Evolutionary conservation across 1,140 invertebrate species (phyloP).

Genomic region (Drosophila nigrodunni): DNA sequence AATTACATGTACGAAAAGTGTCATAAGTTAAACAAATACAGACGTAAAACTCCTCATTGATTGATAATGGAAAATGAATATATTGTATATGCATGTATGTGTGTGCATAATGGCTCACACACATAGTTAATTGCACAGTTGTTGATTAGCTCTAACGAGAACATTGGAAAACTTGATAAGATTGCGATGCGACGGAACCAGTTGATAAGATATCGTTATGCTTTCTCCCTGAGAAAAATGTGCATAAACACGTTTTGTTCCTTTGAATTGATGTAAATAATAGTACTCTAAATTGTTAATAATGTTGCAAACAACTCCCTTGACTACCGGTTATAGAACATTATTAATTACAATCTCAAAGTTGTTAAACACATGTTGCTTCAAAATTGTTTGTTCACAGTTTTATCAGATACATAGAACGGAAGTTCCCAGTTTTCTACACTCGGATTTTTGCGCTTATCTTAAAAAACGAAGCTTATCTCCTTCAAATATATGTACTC

Average conservation of each 20-base stretch:
- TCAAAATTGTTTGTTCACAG: not conserved
- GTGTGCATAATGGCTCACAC: constrained; percentile 1
- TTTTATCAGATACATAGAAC: constrained; percentile 1
- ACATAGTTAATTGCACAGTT: constrained; percentile 17
- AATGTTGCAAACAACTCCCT: not conserved
- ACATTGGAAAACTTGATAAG: constrained; percentile 23
- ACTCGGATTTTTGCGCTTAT: constrained; percentile 12
- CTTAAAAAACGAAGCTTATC: constrained; percentile 27
- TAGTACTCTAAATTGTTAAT: constrained; percentile 19
- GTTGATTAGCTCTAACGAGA: constrained; percentile 18
- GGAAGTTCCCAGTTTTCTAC: not conserved
- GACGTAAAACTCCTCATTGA: constrained; percentile 28
- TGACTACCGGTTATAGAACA: constrained; percentile 2
- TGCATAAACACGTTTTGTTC: not conserved
- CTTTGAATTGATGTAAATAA: not conserved
- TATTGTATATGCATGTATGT: not conserved
- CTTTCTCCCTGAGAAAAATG: not conserved
- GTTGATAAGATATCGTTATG: constrained; percentile 21
- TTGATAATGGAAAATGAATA: constrained; percentile 26
- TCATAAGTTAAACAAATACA: constrained; percentile 38
- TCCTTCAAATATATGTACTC: constrained; percentile 8
- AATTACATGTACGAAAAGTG: constrained; percentile 25
- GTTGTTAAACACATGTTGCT: too few relatives aligned
- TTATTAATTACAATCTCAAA: too few relatives aligned
- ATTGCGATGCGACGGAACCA: constrained; percentile 24